Evolutionary conservation across 2,797 vertebrate genomes (phyloP).

Genomic region (Varecia variegata): DNA sequence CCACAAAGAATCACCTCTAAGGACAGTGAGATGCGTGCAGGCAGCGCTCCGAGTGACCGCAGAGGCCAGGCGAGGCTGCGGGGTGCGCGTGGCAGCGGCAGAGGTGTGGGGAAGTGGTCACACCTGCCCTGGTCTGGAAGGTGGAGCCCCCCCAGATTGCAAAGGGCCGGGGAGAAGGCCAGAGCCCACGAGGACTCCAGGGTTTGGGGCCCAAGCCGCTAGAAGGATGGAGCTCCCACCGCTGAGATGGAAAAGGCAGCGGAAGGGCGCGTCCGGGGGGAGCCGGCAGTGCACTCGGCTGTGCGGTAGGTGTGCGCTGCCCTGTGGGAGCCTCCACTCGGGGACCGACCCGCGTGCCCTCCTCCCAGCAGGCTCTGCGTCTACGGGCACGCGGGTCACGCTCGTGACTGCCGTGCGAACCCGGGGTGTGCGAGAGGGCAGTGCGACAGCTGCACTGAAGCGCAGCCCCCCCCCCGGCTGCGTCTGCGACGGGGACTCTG

Average conservation of each 20-base stretch:
- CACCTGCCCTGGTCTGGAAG: too few relatives aligned
- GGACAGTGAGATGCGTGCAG: not conserved
- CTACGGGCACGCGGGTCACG: not conserved
- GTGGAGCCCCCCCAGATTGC: not conserved
- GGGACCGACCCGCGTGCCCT: rapidly evolving
- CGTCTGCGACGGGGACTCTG: not conserved
- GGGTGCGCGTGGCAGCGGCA: rapidly evolving
- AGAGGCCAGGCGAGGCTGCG: not conserved
- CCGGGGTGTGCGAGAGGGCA: rapidly evolving
- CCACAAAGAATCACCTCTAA: not conserved
- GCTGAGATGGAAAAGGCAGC: not conserved
- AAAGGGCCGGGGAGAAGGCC: not conserved
- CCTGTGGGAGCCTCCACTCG: rapidly evolving
- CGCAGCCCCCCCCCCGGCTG: rapidly evolving
- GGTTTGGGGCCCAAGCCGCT: rapidly evolving
- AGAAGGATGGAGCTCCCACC: not conserved
- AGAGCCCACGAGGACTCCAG: too few relatives aligned
- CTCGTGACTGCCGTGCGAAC: not conserved
- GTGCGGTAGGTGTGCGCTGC: not conserved
- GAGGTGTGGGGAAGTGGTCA: not conserved
- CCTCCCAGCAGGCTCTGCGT: not conserved
- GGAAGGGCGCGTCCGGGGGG: not conserved
- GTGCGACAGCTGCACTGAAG: rapidly evolving
- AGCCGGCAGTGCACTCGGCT: rapidly evolving
- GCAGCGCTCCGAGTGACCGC: not conserved